A percentile compares a stretch with the other conserved stretches of the same genome.
These are phyloP conservation scores for Typhlomys cinereus DNA, from an alignment of 2,113 vertebrate genomes.

Conservation along the genomic window DNA sequence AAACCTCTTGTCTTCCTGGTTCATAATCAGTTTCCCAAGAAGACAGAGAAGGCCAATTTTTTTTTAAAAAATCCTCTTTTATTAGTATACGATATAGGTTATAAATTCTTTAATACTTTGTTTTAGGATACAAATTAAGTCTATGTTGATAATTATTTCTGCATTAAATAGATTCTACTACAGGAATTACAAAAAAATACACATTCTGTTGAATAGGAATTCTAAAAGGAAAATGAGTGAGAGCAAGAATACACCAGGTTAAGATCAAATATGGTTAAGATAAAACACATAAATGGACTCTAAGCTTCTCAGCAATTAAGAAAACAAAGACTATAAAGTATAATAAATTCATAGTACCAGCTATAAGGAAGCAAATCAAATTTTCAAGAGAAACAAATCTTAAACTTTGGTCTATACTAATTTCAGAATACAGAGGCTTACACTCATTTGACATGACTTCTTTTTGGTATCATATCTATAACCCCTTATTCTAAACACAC, in stretches of 20 bases:
- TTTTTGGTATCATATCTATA: slow-evolving; percentile 25
- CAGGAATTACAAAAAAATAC: background rate
- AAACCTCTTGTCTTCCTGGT: background rate
- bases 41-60: background rate
- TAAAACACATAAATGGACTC: background rate
- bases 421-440: background rate
- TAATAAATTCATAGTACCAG: slow-evolving; percentile 44
- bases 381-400: slow-evolving; percentile 38
- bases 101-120: slow-evolving; percentile 23
- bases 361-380: slow-evolving; percentile 42
- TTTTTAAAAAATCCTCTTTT: background rate
- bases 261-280: background rate
- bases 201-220: background rate
- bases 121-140: slow-evolving; percentile 29
- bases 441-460: background rate
- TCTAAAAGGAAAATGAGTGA: background rate
- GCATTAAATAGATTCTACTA: background rate
- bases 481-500: background rate
- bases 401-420: slow-evolving; percentile 34
- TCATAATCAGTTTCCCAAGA: background rate
- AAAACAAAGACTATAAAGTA: background rate
- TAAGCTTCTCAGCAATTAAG: slow-evolving; percentile 14
- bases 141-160: background rate
- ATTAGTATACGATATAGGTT: slow-evolving; percentile 12
- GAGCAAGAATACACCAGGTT: background rate